A percentile compares a stretch with the other conserved stretches of the same genome.
phyloP scores from a whole-genome alignment of 1,140 invertebrate genomes.

The Phthorimaea operculella region DNA sequence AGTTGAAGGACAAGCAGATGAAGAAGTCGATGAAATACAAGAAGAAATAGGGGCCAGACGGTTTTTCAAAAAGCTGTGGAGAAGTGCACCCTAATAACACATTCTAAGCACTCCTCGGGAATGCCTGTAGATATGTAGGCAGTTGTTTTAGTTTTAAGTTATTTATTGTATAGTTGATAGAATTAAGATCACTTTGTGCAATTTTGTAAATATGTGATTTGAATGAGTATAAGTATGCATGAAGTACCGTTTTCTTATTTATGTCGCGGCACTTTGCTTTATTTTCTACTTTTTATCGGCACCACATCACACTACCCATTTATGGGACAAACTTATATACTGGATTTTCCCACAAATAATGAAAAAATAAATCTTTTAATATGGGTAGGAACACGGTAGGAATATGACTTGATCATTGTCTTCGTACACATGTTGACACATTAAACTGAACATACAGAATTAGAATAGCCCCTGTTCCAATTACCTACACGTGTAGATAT shows the following conservation, averaged over 20 bases:
- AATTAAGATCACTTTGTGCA: slow-evolving; percentile 57
- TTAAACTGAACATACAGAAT: no score
- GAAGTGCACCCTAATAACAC: slow-evolving; percentile 31
- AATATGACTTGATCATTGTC: no score
- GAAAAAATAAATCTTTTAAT: no score
- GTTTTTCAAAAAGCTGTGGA: slow-evolving; percentile 35
- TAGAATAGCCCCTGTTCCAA: no score
- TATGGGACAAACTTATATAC: no score
- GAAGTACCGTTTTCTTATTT: not conserved
- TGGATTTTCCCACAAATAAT: no score
- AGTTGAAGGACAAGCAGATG: slow-evolving; percentile 5
- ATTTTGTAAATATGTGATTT: slow-evolving; percentile 55
- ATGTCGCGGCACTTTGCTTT: no score
- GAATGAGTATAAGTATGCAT: not conserved
- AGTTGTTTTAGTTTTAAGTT: slow-evolving; percentile 24
- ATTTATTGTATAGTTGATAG: slow-evolving; percentile 35
- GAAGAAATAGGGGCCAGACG: slow-evolving; percentile 16
- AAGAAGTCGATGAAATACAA: slow-evolving; percentile 8
- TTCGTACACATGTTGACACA: no score
- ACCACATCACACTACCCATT: no score
- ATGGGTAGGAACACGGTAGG: no score
- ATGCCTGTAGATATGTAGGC: slow-evolving; percentile 35
- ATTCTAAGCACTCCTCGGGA: slow-evolving; percentile 40
- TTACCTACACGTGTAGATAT: no score
- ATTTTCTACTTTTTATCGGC: no score